A percentile compares a stretch with the other conserved stretches of the same genome.
Conservation (phyloP, 2,888 invertebrate genomes). For the Ophioninae sp. region DNA sequence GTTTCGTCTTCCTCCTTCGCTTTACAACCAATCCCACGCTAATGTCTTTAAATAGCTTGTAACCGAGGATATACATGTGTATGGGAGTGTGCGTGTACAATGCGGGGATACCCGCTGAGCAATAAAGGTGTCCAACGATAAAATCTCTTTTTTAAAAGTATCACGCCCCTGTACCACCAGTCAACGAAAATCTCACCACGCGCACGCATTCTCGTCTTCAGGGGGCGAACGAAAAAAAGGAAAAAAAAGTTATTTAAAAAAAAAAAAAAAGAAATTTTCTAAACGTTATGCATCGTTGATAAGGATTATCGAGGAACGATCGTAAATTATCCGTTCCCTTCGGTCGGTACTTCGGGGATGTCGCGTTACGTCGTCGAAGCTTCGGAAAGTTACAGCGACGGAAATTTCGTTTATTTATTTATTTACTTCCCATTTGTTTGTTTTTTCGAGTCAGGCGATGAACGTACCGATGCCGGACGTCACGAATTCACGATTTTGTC, state of each 20-base stretch:
- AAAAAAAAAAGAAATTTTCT: conserved; percentile 17
- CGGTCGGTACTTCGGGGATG: conserved; percentile 28
- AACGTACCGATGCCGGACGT: conserved; percentile 37
- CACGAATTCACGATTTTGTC: conserved; percentile 60
- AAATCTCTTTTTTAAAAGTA: conserved; percentile 61
- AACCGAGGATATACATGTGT: conserved; percentile 46
- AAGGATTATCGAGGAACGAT: conserved; percentile 56
- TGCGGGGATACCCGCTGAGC: conserved; percentile 58
- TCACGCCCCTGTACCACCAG: conserved; percentile 62
- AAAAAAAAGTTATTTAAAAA: too few species aligned
- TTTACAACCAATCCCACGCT: conserved; percentile 65
- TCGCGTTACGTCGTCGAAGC: conserved; percentile 42
- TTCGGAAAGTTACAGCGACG: conserved; percentile 42
- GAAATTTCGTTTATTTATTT: conserved; percentile 27
- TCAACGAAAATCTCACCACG: conserved; percentile 50
- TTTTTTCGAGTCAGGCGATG: neutral
- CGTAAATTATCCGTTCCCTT: conserved; percentile 57
- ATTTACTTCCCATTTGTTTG: neutral
- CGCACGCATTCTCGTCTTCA: neutral
- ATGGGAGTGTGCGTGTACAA: conserved; percentile 31
- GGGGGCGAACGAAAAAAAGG: too few species aligned
- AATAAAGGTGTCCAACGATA: conserved; percentile 64
- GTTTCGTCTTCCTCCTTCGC: conserved; percentile 40
- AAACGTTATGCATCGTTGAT: conserved; percentile 47
- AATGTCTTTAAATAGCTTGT: conserved; percentile 62